Base-by-base conservation (phyloP, 1,140 invertebrate genomes). In the Neodiprion lecontei region DNA sequence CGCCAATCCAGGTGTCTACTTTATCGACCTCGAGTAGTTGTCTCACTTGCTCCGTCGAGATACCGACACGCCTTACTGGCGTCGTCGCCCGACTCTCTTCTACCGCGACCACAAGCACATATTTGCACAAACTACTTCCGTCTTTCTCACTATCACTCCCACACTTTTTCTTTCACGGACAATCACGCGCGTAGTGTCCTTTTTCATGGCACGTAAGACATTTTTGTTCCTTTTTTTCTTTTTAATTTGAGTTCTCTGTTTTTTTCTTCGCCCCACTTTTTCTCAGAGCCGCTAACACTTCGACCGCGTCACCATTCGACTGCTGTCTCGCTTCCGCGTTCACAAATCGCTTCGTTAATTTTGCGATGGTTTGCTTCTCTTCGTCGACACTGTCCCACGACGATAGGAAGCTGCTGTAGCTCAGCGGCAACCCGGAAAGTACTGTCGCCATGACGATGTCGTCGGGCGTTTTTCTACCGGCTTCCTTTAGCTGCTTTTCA, bases 171-270 rank as follows among this genome's bases (percentile, higher is more conserved):
- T 17, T 17, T 17, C 0, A 17, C 17, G 17, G 17, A 17, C 17
- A 17, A 17, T 17, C 17, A 17, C 76, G 79, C n/a, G 75, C 74
- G 11, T 73, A 75, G 65, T 79, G 78, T 12, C 78, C 79, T 40
- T 71, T 75, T 48, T 71, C 21, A 0, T 76, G 69, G 73, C 79
- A 81, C 11, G 28, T 49, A 68, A 21, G 79, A 48, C 77, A 79
- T 69, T 68, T 28, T 14, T 9, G 53, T 17, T 14, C 47, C 47
- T 21, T 61, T 14, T 53, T 53, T 9, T 11, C 50, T 68, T 72
- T 10, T 11, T 10, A 71, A 76, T 72, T 71, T 28, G 23, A 74
- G 61, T 75, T 72, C 72, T 40, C 0, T 28, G 48, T 69, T 28
- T 69, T 75, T 75, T 72, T 75, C 74, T 28, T 72, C 11, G 28